Conservation (phyloP, 2,888 invertebrate species). For the Leptopterna dolabrata region DNA sequence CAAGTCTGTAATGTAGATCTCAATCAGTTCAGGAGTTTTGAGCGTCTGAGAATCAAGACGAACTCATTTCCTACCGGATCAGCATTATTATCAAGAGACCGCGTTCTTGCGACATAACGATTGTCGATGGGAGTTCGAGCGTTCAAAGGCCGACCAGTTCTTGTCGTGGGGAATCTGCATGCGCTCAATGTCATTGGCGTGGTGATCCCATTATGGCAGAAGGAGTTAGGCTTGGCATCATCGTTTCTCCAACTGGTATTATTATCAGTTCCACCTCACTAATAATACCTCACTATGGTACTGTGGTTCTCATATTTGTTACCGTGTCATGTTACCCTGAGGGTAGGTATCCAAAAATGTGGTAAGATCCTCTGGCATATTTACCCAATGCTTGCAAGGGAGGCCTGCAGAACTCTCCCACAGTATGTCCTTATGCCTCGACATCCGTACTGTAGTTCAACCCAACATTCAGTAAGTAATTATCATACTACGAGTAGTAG, state of each 20-base stretch:
- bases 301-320: too few relatives aligned
- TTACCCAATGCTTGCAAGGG: too few relatives aligned
- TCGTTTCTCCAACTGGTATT: background rate
- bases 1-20: background rate
- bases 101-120: background rate
- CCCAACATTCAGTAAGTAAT: too few relatives aligned
- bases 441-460: too few relatives aligned
- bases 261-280: too few relatives aligned
- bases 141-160: background rate
- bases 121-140: background rate
- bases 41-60: background rate
- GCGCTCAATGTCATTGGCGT: background rate
- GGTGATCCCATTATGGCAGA: background rate
- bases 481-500: too few relatives aligned
- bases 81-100: background rate
- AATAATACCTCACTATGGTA: too few relatives aligned
- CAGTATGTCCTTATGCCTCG: too few relatives aligned
- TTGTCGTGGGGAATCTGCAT: background rate
- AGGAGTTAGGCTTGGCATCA: background rate
- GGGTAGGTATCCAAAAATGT: too few relatives aligned
- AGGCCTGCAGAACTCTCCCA: too few relatives aligned
- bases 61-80: background rate
- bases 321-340: too few relatives aligned
- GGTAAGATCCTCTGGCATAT: too few relatives aligned
- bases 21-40: background rate